Base-by-base conservation (phyloP, 2,797 vertebrate species). In the Pseudochirops cupreus region DNA sequence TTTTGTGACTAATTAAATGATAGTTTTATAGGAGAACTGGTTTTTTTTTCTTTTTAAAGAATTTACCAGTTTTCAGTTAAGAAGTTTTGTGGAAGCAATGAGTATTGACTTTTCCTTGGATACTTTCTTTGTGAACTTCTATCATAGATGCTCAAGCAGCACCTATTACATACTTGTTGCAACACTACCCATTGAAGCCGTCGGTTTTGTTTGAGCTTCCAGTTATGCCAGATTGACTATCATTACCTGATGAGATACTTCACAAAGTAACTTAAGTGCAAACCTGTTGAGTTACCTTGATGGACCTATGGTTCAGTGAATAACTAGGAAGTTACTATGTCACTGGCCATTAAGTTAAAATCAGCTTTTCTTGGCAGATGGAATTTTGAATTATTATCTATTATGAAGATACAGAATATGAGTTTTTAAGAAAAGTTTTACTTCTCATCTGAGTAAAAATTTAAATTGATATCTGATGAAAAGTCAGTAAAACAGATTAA, bases 261-360 rank as follows among this genome's bases (percentile, higher is more conserved):
- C 39, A 33, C 93, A 55, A 87, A 91, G 93, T 96, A 56, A 92
- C 91, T 94, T 95, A 67, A 92, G n/a, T 93, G 53, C 91, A 94
- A 95, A 29, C 10, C 39, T 91, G 11, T 74, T 52, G 92, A 29
- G 52, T 92, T 96, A 89, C 50, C 92, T 10, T 96, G 93, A 89
- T 16, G 95, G 3, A 9, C n/a, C 89, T 95, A 87, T 94, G 50
- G 96, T 94, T 91, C 6, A 91, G 90, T 94, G 92, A 62, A 33
- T 91, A 56, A 92, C 21, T 56, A 0, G 21, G 14, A 96, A 59
- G 58, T 67, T 92, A 62, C 39, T 97, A 16, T 93, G 0, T 91
- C 62, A 92, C 31, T 91, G 28, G 89, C 6, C 93, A 62, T 62
- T 62, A 94, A 89, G 11, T 94, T 96, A 74, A 56, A 95, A 54